These are phyloP conservation scores for Coptodon rendalli DNA, from an alignment of 2,113 vertebrate species.

Conservation along the genomic window DNA sequence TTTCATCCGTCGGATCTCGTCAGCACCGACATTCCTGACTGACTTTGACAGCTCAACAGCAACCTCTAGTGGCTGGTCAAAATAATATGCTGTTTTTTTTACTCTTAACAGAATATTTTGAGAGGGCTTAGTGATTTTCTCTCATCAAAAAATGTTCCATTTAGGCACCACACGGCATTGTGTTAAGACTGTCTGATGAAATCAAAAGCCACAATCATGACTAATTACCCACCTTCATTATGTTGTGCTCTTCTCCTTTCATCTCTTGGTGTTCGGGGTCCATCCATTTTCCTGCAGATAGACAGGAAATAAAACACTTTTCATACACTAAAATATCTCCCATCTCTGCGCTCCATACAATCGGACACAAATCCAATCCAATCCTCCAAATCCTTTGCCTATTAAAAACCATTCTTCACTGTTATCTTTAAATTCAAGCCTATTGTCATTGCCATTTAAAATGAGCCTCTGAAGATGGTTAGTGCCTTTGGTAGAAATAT, in stretches of 20 bases:
- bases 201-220: constrained; percentile 46
- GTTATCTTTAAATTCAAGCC: constrained; percentile 31
- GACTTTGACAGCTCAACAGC: constrained; percentile 38
- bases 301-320: constrained; percentile 32
- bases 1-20: neutral
- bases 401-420: constrained; percentile 29
- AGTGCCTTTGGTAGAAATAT: neutral
- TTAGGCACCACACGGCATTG: neutral
- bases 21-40: neutral
- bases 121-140: constrained; percentile 1
- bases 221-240: constrained; percentile 81
- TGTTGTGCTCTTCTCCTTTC: constrained; percentile 87
- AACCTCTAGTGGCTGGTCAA: constrained; percentile 51
- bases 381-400: constrained; percentile 6
- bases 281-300: constrained; percentile 81
- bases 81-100: neutral
- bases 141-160: constrained; percentile 5
- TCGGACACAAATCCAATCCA: constrained; percentile 28
- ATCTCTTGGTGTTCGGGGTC: constrained; percentile 81
- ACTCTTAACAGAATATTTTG: neutral
- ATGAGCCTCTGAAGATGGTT: neutral
- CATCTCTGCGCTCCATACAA: constrained; percentile 25
- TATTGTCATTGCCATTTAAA: constrained; percentile 14
- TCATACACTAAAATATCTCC: constrained; percentile 12
- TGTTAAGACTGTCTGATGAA: neutral